These are phyloP conservation scores for Phocides pigmalion DNA, from an alignment of 1,140 invertebrate genomes.

Conservation along the genomic window DNA sequence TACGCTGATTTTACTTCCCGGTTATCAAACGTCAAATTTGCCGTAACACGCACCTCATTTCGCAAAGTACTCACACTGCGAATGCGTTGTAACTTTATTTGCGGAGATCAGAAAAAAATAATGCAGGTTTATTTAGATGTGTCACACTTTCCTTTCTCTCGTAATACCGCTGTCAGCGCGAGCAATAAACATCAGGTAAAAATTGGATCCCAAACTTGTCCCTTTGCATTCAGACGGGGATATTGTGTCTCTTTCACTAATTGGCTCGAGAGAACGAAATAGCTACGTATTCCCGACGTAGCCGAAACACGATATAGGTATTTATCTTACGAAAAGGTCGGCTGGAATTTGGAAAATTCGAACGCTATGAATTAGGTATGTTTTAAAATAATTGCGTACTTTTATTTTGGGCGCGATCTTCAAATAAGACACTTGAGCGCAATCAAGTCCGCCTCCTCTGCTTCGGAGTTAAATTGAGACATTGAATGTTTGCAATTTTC, in stretches of 20 bases:
- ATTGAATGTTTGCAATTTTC: slow-evolving; percentile 76
- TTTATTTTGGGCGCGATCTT: slow-evolving; percentile 29
- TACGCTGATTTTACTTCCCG: slow-evolving; percentile 2
- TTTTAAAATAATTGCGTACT: slow-evolving; percentile 55
- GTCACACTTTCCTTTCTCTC: slow-evolving; percentile 44
- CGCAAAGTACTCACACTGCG: not conserved
- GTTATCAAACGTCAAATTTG: slow-evolving; percentile 15
- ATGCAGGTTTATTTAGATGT: slow-evolving; percentile 27
- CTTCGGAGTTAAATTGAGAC: slow-evolving; percentile 71
- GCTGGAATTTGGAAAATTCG: slow-evolving; percentile 43
- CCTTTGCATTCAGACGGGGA: slow-evolving; percentile 55
- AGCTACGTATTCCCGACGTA: slow-evolving; percentile 45
- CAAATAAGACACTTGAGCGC: slow-evolving; percentile 55
- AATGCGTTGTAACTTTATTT: slow-evolving; percentile 19
- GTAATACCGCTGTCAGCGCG: slow-evolving; percentile 70
- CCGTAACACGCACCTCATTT: slow-evolving; percentile 21
- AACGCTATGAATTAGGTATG: slow-evolving; percentile 60
- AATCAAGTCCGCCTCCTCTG: slow-evolving; percentile 56
- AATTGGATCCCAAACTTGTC: slow-evolving; percentile 68
- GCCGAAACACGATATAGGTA: slow-evolving; percentile 50
- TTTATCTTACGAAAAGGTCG: slow-evolving; percentile 58
- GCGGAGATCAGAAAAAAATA: slow-evolving; percentile 26
- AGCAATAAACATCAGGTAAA: slow-evolving; percentile 79
- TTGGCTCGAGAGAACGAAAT: slow-evolving; percentile 57
- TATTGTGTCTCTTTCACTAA: slow-evolving; percentile 68